Evolutionary conservation across 2,797 vertebrate species (phyloP).

Genomic region (Macropus fuliginosus): DNA sequence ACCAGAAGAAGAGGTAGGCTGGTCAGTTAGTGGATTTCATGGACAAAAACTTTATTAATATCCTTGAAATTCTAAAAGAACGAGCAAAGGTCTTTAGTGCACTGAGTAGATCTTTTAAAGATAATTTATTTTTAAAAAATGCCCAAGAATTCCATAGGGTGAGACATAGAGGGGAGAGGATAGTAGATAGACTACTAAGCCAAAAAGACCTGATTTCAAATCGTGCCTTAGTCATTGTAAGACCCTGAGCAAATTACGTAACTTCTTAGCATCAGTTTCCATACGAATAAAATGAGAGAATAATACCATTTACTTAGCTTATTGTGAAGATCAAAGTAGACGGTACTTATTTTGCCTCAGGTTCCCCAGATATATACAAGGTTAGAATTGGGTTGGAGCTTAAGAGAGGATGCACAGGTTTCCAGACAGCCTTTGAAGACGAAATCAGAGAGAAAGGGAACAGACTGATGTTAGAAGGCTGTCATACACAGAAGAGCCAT

Average conservation of each 20-base stretch:
- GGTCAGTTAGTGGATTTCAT: neutral
- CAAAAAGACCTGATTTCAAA: neutral
- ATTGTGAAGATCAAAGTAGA: neutral
- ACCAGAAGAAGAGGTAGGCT: neutral
- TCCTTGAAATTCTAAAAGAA: neutral
- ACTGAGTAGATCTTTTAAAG: neutral
- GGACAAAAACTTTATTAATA: neutral
- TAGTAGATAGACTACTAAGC: neutral
- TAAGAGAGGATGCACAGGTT: neutral
- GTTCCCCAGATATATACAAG: neutral
- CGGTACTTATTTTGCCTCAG: neutral
- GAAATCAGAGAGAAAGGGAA: neutral
- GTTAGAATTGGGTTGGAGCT: neutral
- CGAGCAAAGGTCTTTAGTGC: neutral
- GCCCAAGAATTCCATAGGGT: neutral
- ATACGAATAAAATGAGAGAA: neutral
- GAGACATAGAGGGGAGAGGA: neutral
- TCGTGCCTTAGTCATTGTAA: neutral
- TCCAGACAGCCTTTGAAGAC: neutral
- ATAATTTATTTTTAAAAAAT: neutral
- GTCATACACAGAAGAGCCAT: neutral
- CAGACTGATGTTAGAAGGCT: neutral
- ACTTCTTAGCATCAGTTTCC: neutral
- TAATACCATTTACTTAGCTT: neutral
- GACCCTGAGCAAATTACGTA: neutral